Conservation (phyloP, 2,888 invertebrate species). For the Dryobotodes eremita region DNA sequence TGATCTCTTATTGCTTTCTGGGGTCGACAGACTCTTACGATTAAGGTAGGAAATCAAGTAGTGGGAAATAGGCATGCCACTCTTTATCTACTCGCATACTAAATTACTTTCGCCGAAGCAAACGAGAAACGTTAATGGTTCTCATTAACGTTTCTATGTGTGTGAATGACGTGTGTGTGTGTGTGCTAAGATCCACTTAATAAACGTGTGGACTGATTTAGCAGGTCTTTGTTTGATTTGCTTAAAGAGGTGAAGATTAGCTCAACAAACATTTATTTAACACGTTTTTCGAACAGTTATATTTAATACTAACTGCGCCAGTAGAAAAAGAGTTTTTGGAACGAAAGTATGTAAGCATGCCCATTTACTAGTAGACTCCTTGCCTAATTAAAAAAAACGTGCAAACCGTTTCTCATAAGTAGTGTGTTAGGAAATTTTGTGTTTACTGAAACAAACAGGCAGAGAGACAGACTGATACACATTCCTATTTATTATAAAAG, state of each 20-base stretch:
- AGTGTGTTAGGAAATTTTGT: too few species aligned
- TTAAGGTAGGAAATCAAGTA: constrained; percentile 23
- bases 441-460: not conserved
- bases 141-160: constrained; percentile 16
- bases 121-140: constrained; percentile 42
- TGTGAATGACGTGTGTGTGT: not conserved
- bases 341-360: not conserved
- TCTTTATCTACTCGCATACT: constrained; percentile 46
- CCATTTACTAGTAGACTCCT: not conserved
- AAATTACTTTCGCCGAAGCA: constrained; percentile 39
- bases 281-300: constrained; percentile 14
- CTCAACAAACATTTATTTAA: constrained; percentile 29
- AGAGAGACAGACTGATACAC: not conserved
- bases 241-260: constrained; percentile 39
- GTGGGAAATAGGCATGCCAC: constrained; percentile 39
- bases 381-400: not conserved
- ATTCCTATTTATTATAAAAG: not conserved
- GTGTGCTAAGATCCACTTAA: constrained; percentile 7
- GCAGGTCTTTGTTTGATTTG: constrained; percentile 41
- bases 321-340: not conserved
- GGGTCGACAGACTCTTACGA: not conserved
- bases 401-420: not conserved
- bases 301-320: not conserved
- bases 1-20: constrained; percentile 36
- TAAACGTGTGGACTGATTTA: constrained; percentile 46